A percentile compares a stretch with the other conserved stretches of the same genome.
These are phyloP conservation scores for Apostichopus californicus DNA, from an alignment of 35 echinoderm and acorn worm species.

Conservation along the genomic window DNA sequence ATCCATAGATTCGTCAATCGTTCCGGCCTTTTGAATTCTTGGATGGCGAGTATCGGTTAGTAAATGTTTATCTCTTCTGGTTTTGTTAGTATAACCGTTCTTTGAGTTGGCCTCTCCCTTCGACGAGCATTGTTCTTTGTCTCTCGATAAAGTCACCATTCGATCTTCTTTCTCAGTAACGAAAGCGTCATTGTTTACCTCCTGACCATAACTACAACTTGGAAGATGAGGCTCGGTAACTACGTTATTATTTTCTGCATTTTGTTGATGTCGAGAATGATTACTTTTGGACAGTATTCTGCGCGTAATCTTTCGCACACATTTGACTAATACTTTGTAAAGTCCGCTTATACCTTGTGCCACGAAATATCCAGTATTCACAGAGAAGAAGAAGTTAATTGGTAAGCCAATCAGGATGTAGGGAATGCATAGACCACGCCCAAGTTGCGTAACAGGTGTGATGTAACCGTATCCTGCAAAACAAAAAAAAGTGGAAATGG, in stretches of 20 bases:
- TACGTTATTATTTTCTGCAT: too few species aligned
- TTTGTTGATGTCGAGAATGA: too few species aligned
- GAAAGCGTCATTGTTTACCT: not conserved
- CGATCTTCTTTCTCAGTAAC: not conserved
- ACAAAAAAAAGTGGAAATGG: not conserved
- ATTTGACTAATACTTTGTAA: not conserved
- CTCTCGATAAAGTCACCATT: too few species aligned
- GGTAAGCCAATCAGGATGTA: conserved; percentile 38
- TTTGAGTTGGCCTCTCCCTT: too few species aligned
- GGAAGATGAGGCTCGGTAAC: too few species aligned
- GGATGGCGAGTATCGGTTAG: too few species aligned
- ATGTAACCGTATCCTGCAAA: conserved; percentile 30
- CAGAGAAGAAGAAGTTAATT: conserved; percentile 49
- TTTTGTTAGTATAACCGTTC: too few species aligned
- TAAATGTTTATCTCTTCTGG: too few species aligned
- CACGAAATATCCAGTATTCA: conserved; percentile 9
- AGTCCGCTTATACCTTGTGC: not conserved
- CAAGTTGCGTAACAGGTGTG: conserved; percentile 31
- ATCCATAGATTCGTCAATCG: not conserved
- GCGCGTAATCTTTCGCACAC: not conserved
- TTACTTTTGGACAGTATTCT: not conserved
- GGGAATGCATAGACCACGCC: conserved; percentile 12
- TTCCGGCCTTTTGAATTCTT: too few species aligned
- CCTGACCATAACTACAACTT: too few species aligned
- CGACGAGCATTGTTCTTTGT: too few species aligned